Base-by-base conservation (phyloP, 2,797 vertebrate species). In the Mus spretus region DNA sequence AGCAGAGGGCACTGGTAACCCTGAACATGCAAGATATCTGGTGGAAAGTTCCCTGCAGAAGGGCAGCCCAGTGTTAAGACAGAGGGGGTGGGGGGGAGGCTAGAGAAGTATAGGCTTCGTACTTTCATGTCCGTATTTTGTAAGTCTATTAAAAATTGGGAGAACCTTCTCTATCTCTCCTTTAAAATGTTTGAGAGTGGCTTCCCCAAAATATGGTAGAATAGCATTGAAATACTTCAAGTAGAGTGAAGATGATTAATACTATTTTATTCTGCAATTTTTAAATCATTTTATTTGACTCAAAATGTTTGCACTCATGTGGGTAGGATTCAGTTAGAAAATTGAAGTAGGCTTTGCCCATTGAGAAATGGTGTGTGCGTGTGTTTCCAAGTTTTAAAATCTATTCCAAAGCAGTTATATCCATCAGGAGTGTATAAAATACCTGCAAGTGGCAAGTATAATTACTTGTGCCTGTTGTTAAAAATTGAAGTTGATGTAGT, bases 1-100 rank as follows among this genome's bases (percentile, higher is more conserved):
- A 98, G 98, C 80, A 98, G 98, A 98, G 98, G 98, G 97, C 91
- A 61, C 96, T 96, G 83, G 90, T 91, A 75, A 91, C 96, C 96
- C 96, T 96, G 87, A 8, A 28, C 88, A 95, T 94, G 40, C 24
- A 17, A 28, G 77, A n/a, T 1, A 11, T 26, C 34, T 22, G 0
- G 6, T 1, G 89, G 37, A 72, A 40, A 84, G 53, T 31, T 40
- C 19, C 12, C 2, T 8, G 17, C 31, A 26, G 17, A 47, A 17
- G 50, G 14, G 12, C 15, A 40, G 24, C 1, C 44, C 67, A 14
- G n/a, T 37, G 81, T 89, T 70, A 20, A 40, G 44, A 7, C 19
- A 37, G 37, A 15, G 47, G 7, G 47, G 11, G n/a, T 3, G 37
- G 37, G 37, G 37, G 37, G 31, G 28, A 47, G 61, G 10, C 15